Percentiles rank a stretch among this genome's conserved stretches.
phyloP scores from a whole-genome alignment of 2,797 vertebrate species.

The Microctenopoma steveboyesi region DNA sequence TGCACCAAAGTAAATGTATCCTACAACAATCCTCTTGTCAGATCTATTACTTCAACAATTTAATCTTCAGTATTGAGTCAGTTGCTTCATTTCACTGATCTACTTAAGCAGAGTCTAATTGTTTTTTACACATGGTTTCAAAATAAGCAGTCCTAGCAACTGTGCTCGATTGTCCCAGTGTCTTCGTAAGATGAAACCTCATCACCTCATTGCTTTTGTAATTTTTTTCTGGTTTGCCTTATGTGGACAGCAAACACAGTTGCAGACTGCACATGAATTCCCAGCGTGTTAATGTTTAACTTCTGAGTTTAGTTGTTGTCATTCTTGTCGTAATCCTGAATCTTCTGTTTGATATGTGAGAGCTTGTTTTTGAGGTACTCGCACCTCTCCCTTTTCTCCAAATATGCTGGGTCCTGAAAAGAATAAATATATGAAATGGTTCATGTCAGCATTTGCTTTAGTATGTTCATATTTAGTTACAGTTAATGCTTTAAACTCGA shows the following conservation, averaged over 20 bases:
- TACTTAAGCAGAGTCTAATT: background rate
- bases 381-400: conserved; percentile 96
- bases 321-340: conserved; percentile 93
- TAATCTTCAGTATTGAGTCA: background rate
- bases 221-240: background rate
- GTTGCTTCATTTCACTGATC: background rate
- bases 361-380: conserved; percentile 97
- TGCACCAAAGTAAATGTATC: background rate
- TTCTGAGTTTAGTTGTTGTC: conserved; percentile 36
- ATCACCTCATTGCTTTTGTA: background rate
- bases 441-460: too few species aligned
- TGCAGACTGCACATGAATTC: background rate
- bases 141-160: background rate
- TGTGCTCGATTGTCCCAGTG: background rate
- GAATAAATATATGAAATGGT: background rate
- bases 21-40: background rate
- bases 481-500: background rate
- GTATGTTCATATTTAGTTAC: too few species aligned
- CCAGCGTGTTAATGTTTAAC: background rate
- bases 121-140: too few species aligned
- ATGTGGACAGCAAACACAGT: background rate
- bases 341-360: conserved; percentile 95
- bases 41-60: background rate
- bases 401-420: conserved; percentile 90
- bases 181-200: background rate